A percentile compares a stretch with the other conserved stretches of the same genome.
These are phyloP conservation scores for Nycticryphes semicollaris DNA, from an alignment of 2,113 vertebrate species.

Conservation along the genomic window DNA sequence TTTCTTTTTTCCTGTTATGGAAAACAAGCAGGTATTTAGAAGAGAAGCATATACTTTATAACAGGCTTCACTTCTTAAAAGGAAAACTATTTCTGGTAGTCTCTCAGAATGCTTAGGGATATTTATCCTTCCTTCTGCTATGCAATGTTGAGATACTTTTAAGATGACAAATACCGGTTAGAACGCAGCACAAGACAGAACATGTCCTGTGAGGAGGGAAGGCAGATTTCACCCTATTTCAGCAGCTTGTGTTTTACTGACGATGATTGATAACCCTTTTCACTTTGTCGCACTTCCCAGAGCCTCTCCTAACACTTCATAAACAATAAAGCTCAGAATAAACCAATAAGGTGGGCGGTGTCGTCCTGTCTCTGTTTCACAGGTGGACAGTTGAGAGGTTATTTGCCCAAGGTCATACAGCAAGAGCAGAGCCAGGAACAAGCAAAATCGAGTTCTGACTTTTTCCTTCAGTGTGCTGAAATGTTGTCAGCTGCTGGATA, in stretches of 20 bases:
- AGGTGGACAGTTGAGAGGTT: conserved; percentile 39
- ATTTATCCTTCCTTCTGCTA: conserved; percentile 18
- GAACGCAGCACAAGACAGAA: not conserved
- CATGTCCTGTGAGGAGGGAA: conserved; percentile 3
- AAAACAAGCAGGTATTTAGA: conserved; percentile 25
- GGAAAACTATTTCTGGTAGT: not conserved
- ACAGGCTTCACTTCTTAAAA: not conserved
- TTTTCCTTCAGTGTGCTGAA: not conserved
- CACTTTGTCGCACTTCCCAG: conserved; percentile 46
- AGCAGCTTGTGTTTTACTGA: conserved; percentile 44
- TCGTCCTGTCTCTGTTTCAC: conserved; percentile 4
- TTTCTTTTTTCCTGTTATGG: not conserved
- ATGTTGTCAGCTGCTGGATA: not conserved
- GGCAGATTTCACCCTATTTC: conserved; percentile 6
- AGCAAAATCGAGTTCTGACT: not conserved
- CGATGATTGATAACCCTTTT: conserved; percentile 27
- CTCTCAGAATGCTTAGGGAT: conserved; percentile 14
- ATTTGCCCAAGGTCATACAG: conserved; percentile 33
- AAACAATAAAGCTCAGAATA: conserved; percentile 25
- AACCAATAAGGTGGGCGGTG: not conserved
- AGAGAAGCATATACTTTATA: not conserved
- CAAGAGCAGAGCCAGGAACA: not conserved
- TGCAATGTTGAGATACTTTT: not conserved
- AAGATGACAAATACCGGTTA: not conserved
- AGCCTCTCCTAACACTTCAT: conserved; percentile 5